These are phyloP conservation scores for Andrena cerasifolii DNA, from an alignment of 1,140 invertebrate species.

Conservation along the genomic window DNA sequence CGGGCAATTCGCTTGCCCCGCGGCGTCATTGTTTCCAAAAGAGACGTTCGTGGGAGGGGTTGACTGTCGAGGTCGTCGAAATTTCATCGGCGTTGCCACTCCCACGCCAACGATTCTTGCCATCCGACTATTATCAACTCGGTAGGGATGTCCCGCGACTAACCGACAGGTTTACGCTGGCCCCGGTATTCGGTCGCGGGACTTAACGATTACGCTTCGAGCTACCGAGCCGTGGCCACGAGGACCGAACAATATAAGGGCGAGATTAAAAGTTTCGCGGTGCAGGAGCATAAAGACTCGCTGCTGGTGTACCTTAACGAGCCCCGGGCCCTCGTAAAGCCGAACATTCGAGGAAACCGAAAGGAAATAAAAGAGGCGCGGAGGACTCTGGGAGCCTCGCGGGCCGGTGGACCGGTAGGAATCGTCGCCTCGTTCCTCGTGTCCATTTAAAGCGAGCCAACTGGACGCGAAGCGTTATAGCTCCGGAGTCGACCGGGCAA, in stretches of 20 bases:
- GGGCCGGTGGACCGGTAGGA: background rate
- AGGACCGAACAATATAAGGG: constrained; percentile 65
- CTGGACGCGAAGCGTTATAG: too few relatives aligned
- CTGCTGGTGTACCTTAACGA: constrained; percentile 56
- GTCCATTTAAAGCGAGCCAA: background rate
- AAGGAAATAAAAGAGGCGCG: constrained; percentile 16
- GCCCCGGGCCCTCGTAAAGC: constrained; percentile 48
- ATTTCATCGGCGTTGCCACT: too few relatives aligned
- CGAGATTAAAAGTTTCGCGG: constrained; percentile 70
- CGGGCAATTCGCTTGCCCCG: background rate
- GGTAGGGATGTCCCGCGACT: background rate
- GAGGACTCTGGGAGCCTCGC: background rate
- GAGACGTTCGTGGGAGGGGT: too few relatives aligned
- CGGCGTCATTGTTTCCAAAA: too few relatives aligned
- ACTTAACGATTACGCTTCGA: constrained; percentile 70
- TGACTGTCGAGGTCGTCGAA: too few relatives aligned
- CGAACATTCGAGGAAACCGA: constrained; percentile 36
- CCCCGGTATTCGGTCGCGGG: constrained; percentile 39
- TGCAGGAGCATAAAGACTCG: constrained; percentile 55
- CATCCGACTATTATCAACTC: too few relatives aligned
- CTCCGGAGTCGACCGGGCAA: too few relatives aligned
- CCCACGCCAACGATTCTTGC: too few relatives aligned
- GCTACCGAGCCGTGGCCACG: constrained; percentile 21
- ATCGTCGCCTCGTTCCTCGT: constrained; percentile 3
- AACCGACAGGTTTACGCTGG: too few relatives aligned